Evolutionary conservation across 2,113 vertebrate genomes (phyloP), one percentile per base, ranked within the genome.

Genomic region (Epinephelus moara): DNA sequence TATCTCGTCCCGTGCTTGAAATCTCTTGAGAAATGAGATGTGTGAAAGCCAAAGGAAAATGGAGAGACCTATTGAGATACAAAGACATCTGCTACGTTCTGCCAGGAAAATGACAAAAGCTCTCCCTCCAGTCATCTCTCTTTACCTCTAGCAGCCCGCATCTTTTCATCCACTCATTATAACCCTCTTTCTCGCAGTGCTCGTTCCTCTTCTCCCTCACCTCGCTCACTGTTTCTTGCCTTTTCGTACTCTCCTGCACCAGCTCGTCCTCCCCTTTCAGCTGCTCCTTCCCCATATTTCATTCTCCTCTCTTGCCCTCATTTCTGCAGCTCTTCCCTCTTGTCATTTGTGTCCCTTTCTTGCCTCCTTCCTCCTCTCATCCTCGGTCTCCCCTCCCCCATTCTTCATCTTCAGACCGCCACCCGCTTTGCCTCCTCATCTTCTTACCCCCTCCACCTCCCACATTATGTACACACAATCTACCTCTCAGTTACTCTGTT

Each of bases 111-210:
- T 82, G 78, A 87, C 90, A 89, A 92, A 93, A 86, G 85, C 74
- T 86, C 76, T 85, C 82, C 90, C 91, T 88, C 78, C 82, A 86
- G 89, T 69, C 85, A 91, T 91, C 76, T 91, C 75, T 85, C 88
- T 92, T 82, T 55, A 72, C 80, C 83, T 87, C 62, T 37, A 57
- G 40, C 76, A 75, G 81, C 66, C 45, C 1, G 27, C 82, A 80
- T 93, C 87, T 86, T 91, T 88, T 89, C 79, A 88, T 85, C 81
- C 82, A 21, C 63, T 86, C 80, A 37, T 85, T 67, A 57, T 78
- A 62, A 68, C 59, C 79, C 59, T 63, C 71, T 72, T 77, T 81
- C 69, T 77, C 45, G 3, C 56, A 8, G 45, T 49, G 27, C 66
- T 67, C 17, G 3, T 68, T 78, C 64, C 59, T 81, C 70, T 76